phyloP scores from a whole-genome alignment of 2,888 invertebrate species.

The Eumerus sabulonum region DNA sequence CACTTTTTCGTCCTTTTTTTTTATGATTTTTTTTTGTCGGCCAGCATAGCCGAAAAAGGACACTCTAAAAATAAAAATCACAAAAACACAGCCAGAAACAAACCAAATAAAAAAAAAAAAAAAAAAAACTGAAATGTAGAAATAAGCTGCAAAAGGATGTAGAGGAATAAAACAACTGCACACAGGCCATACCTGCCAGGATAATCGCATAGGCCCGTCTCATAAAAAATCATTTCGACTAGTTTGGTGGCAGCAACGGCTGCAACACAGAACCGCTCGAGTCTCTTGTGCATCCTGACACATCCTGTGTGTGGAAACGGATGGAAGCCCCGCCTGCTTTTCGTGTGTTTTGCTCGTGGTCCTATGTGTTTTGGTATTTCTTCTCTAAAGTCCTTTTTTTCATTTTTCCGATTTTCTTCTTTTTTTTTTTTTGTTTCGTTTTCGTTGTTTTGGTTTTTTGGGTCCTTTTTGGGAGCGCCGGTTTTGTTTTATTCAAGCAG shows the following conservation, averaged over 20 bases:
- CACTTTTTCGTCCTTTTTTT: conserved; percentile 64
- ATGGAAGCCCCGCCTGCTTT: conserved; percentile 67
- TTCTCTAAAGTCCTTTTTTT: too few relatives aligned
- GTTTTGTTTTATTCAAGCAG: conserved; percentile 63
- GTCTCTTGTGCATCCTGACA: conserved; percentile 5
- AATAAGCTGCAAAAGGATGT: conserved; percentile 25
- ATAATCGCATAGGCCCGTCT: conserved; percentile 67
- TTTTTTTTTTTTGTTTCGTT: conserved; percentile 28
- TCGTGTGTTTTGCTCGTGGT: conserved; percentile 56
- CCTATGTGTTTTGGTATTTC: conserved; percentile 44
- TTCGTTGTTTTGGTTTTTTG: conserved; percentile 21
- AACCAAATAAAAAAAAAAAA: conserved; percentile 27
- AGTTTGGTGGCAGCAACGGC: conserved; percentile 55
- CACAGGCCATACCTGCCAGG: conserved; percentile 53
- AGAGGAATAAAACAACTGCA: background rate
- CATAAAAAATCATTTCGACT: conserved; percentile 68
- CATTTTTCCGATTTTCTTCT: too few relatives aligned
- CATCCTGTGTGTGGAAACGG: conserved; percentile 40
- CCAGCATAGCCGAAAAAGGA: conserved; percentile 25
- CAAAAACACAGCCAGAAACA: conserved; percentile 1
- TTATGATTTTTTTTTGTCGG: conserved; percentile 53
- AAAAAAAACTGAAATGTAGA: too few relatives aligned
- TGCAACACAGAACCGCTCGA: background rate
- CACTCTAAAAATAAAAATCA: conserved; percentile 32
- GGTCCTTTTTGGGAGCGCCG: conserved; percentile 49